phyloP scores from a whole-genome alignment of 2,888 invertebrate species.

The Malthinus seriepunctatus region DNA sequence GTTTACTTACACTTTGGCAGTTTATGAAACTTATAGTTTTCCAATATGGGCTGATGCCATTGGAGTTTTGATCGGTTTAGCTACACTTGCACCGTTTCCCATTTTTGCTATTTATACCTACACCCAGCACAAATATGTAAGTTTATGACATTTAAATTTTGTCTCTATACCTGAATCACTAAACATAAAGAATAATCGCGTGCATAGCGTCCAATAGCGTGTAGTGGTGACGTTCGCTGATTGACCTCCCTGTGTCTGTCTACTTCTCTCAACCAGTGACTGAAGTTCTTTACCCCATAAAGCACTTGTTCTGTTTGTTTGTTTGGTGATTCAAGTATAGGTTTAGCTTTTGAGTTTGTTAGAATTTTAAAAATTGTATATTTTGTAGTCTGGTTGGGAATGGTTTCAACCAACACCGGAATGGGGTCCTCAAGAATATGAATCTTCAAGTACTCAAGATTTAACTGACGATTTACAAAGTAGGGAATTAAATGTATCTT shows the following conservation, averaged over 20 bases:
- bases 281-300: too few species aligned
- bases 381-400: conserved; percentile 58
- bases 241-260: too few species aligned
- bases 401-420: conserved; percentile 58
- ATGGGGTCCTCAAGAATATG: conserved; percentile 57
- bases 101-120: conserved; percentile 61
- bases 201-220: too few species aligned
- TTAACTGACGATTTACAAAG: conserved; percentile 18
- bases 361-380: conserved; percentile 2
- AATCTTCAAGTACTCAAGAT: conserved; percentile 36
- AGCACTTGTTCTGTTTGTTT: too few species aligned
- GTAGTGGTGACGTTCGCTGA: too few species aligned
- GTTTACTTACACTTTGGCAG: conserved; percentile 64
- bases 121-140: conserved; percentile 52
- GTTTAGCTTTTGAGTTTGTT: background rate
- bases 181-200: too few species aligned
- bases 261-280: too few species aligned
- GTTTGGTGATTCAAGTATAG: too few species aligned
- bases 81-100: conserved; percentile 72
- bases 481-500: too few species aligned
- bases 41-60: conserved; percentile 71
- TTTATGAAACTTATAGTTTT: conserved; percentile 68
- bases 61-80: conserved; percentile 72
- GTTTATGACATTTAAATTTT: conserved; percentile 32
- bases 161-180: background rate